phyloP scores from a whole-genome alignment of 2,797 vertebrate species.

The Gorsachius magnificus region DNA sequence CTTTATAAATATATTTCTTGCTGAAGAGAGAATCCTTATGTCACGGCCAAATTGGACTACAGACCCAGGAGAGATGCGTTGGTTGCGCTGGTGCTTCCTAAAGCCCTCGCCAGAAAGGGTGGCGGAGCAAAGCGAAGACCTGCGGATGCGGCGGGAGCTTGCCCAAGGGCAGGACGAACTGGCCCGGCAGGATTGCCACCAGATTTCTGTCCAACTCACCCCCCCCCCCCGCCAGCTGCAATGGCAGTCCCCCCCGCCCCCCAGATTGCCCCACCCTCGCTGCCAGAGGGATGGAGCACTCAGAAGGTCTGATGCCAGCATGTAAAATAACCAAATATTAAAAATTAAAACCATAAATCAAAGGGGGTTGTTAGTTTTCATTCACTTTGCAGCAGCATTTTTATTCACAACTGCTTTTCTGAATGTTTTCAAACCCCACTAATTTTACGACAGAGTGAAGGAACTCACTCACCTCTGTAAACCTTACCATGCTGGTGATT shows the following conservation, averaged over 20 bases:
- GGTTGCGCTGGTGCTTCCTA: not conserved
- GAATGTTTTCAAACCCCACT: not conserved
- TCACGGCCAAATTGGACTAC: not conserved
- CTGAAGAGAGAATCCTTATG: not conserved
- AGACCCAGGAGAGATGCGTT: not conserved
- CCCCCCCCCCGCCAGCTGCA: fast-evolving
- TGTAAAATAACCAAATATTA: not conserved
- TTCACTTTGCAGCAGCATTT: not conserved
- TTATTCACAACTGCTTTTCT: not conserved
- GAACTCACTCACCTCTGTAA: not conserved
- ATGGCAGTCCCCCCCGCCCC: no score
- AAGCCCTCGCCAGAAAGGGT: not conserved
- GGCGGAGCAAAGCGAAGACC: not conserved
- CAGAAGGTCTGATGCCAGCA: not conserved
- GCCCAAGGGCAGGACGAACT: not conserved
- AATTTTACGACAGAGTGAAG: not conserved
- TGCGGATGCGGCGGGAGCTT: fast-evolving
- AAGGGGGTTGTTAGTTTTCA: not conserved
- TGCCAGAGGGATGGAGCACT: not conserved
- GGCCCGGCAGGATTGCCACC: not conserved
- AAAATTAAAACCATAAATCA: not conserved
- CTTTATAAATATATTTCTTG: not conserved
- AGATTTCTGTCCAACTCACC: not conserved
- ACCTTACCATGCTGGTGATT: not conserved
- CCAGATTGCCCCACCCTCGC: fast-evolving